These are phyloP conservation scores for Buphagus erythrorhynchus DNA, from an alignment of 2,797 vertebrate species.

Conservation along the genomic window DNA sequence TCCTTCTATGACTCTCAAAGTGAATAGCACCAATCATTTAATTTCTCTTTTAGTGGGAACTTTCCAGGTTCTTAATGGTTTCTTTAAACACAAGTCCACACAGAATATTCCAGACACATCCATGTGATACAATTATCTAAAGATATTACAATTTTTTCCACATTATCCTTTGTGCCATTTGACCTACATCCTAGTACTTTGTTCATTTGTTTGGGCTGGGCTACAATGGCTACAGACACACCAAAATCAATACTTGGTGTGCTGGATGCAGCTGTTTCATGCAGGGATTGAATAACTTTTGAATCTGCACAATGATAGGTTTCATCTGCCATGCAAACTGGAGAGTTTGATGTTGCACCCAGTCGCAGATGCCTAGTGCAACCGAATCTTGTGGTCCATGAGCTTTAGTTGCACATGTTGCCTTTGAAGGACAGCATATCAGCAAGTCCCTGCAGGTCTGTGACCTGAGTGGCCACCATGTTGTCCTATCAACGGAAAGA, in stretches of 20 bases:
- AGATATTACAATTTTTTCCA: constrained; percentile 29
- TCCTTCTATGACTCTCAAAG: background rate
- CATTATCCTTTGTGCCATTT: background rate
- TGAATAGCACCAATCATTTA: background rate
- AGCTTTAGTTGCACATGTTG: background rate
- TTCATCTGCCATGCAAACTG: constrained; percentile 19
- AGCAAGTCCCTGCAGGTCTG: background rate
- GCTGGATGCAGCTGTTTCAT: constrained; percentile 40
- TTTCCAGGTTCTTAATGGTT: background rate
- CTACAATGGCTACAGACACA: background rate
- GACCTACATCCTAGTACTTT: background rate
- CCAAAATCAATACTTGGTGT: background rate
- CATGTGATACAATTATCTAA: background rate
- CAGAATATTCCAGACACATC: background rate
- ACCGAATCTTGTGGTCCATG: background rate
- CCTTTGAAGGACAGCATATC: background rate
- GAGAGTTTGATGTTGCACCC: background rate
- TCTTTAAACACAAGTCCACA: background rate
- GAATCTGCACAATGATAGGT: constrained; percentile 23
- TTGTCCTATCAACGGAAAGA: background rate
- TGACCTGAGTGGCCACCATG: background rate
- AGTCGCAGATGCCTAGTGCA: background rate
- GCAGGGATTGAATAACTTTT: constrained; percentile 27
- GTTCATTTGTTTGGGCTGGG: background rate
- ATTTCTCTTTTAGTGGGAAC: background rate